Conservation (phyloP, 1,140 invertebrate genomes). For the Diorhabda sublineata region DNA sequence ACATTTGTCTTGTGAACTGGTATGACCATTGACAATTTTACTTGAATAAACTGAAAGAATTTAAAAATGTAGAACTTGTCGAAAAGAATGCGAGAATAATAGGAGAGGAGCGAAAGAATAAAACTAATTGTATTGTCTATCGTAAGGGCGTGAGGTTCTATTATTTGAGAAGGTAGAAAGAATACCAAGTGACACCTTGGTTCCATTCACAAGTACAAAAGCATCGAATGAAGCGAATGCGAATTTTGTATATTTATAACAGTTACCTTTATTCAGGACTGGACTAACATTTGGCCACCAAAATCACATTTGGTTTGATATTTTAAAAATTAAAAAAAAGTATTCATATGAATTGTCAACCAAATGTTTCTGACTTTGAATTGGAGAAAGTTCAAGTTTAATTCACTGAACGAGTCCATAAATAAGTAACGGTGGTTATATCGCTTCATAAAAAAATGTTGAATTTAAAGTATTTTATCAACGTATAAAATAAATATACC, state of each 20-base stretch:
- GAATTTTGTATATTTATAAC: not conserved
- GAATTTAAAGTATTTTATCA: no score
- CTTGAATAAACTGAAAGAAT: not conserved
- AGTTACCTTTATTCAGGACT: not conserved
- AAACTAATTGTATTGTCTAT: constrained; percentile 3
- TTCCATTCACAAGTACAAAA: not conserved
- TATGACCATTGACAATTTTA: constrained; percentile 2
- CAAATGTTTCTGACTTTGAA: no score
- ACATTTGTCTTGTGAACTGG: not conserved
- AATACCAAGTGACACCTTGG: not conserved
- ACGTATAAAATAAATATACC: no score
- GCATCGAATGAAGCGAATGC: not conserved
- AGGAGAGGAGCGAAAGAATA: not conserved
- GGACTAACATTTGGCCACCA: not conserved
- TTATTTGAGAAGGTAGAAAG: not conserved
- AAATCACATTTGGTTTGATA: no score
- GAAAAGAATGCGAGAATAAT: not conserved
- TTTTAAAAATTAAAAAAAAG: no score
- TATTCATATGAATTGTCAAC: no score
- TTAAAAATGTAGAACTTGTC: not conserved
- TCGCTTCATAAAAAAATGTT: no score
- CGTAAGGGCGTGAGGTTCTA: not conserved
- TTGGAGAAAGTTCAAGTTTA: no score
- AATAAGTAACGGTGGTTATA: no score
- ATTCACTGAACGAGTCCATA: no score